phyloP scores from a whole-genome alignment of 37 sponge, comb jelly and placozoan genomes.

The Ianthella basta region DNA sequence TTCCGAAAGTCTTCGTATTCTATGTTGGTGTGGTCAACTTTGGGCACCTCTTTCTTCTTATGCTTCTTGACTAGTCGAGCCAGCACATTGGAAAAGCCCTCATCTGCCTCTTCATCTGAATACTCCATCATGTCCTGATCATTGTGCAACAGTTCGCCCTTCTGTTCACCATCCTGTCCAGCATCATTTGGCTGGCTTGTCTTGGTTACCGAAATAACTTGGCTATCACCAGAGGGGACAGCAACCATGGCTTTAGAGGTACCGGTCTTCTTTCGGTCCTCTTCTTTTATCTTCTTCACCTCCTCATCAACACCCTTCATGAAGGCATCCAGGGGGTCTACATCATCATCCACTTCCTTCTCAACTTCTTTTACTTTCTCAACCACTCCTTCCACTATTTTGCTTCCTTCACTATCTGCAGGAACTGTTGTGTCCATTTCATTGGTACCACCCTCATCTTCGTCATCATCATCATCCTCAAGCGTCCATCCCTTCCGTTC shows the following conservation, averaged over 20 bases:
- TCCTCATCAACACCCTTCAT: slow-evolving; percentile 69
- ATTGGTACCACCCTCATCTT: slow-evolving; percentile 34
- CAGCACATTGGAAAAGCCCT: slow-evolving; percentile 70
- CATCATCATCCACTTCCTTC: slow-evolving; percentile 70
- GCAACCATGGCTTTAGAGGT: not conserved
- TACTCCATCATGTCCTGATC: slow-evolving; percentile 92
- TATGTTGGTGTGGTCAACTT: slow-evolving; percentile 82
- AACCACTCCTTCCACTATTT: slow-evolving; percentile 12
- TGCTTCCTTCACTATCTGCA: slow-evolving; percentile 21
- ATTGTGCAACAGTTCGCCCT: slow-evolving; percentile 92
- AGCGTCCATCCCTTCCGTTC: slow-evolving; percentile 74
- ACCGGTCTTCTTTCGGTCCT: slow-evolving; percentile 24
- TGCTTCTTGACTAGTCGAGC: slow-evolving; percentile 65
- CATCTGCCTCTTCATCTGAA: slow-evolving; percentile 86
- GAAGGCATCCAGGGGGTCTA: slow-evolving; percentile 93
- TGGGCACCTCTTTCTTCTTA: slow-evolving; percentile 89
- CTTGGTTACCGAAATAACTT: slow-evolving; percentile 26
- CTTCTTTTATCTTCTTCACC: slow-evolving; percentile 32
- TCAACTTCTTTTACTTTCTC: not conserved
- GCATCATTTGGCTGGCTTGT: not conserved
- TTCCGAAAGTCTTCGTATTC: slow-evolving; percentile 87
- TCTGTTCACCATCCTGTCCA: slow-evolving; percentile 22
- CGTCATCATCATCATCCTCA: slow-evolving; percentile 91
- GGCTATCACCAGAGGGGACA: not conserved
- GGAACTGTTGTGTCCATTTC: slow-evolving; percentile 10